These are phyloP conservation scores for Bostrychus sinensis DNA, from an alignment of 2,113 vertebrate genomes.

Conservation along the genomic window DNA sequence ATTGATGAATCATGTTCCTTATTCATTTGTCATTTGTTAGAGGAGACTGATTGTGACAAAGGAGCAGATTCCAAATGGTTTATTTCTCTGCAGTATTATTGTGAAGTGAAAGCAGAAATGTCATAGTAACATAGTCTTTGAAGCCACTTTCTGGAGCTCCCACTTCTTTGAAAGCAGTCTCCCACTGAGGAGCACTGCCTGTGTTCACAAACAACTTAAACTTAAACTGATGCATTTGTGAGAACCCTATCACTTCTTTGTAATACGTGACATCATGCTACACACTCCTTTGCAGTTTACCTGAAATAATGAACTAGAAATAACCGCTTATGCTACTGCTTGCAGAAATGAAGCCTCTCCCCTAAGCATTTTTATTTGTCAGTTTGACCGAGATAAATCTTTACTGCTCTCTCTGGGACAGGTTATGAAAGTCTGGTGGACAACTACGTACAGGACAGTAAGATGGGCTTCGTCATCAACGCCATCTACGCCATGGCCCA, in stretches of 20 bases:
- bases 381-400: neutral
- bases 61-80: slow-evolving; percentile 20
- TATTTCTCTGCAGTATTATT: slow-evolving; percentile 28
- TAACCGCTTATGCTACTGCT: slow-evolving; percentile 46
- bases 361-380: slow-evolving; percentile 1
- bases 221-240: slow-evolving; percentile 39
- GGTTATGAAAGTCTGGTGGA: slow-evolving; percentile 96
- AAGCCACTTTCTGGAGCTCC: slow-evolving; percentile 47
- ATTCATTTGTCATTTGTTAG: neutral
- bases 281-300: slow-evolving; percentile 33
- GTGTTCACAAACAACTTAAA: slow-evolving; percentile 23
- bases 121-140: slow-evolving; percentile 61
- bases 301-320: neutral
- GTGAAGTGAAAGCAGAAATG: slow-evolving; percentile 39
- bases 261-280: slow-evolving; percentile 55
- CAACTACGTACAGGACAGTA: slow-evolving; percentile 98
- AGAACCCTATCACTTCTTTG: slow-evolving; percentile 78
- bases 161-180: no score
- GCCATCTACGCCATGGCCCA: slow-evolving; percentile 99
- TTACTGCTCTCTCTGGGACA: slow-evolving; percentile 57
- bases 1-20: neutral
- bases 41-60: neutral
- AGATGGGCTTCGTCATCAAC: slow-evolving; percentile 99
- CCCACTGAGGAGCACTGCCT: no score
- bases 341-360: slow-evolving; percentile 36